These are phyloP conservation scores for Pseudeuparius sepicola DNA, from an alignment of 2,888 invertebrate genomes.

Conservation along the genomic window DNA sequence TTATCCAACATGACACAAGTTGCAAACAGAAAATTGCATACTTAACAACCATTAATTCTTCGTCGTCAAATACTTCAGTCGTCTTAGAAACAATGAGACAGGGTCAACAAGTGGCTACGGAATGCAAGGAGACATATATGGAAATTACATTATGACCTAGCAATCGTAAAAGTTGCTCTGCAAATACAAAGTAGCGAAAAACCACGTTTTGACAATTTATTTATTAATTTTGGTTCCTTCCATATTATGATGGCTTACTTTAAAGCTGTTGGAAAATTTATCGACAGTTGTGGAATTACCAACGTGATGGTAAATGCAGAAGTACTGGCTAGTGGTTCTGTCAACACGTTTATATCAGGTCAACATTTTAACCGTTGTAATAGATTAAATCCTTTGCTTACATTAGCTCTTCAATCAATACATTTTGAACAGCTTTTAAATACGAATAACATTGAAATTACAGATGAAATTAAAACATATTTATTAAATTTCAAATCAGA, in stretches of 20 bases:
- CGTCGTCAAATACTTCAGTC: constrained; percentile 25
- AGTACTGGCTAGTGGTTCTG: constrained; percentile 27
- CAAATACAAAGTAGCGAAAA: constrained; percentile 21
- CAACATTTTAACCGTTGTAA: constrained; percentile 31
- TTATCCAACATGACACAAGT: constrained; percentile 17
- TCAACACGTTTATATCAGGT: constrained; percentile 24
- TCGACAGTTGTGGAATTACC: constrained; percentile 25
- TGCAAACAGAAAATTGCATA: constrained; percentile 14
- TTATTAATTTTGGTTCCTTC: constrained; percentile 33
- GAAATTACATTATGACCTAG: constrained; percentile 24
- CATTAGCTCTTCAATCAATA: constrained; percentile 18
- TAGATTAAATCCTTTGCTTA: constrained; percentile 23
- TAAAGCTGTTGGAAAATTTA: constrained; percentile 29
- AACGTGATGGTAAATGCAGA: constrained; percentile 24
- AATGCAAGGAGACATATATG: constrained; percentile 10
- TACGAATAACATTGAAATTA: no score
- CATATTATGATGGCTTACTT: constrained; percentile 30
- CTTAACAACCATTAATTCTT: constrained; percentile 27
- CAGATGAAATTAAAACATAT: no score
- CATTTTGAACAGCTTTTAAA: constrained; percentile 2
- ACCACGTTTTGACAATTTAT: constrained; percentile 27
- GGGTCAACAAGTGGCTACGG: constrained; percentile 22
- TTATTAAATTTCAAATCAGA: no score
- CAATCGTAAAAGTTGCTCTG: constrained; percentile 26
- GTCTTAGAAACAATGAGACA: constrained; percentile 22